Base-by-base conservation (phyloP, 1,140 invertebrate genomes). In the Periplaneta americana region DNA sequence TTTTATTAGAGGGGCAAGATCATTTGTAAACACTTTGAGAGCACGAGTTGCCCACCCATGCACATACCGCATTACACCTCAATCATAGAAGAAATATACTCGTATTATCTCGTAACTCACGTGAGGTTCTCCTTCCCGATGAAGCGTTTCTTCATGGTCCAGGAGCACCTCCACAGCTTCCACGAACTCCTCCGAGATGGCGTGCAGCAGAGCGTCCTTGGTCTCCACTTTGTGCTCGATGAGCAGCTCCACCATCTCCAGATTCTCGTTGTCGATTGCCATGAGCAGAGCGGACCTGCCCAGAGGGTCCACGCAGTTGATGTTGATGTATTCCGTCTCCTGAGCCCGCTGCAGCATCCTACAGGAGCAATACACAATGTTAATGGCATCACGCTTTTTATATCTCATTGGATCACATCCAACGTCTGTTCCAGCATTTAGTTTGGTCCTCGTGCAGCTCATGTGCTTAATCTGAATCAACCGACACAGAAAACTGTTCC, bases 241-340 rank as follows among this genome's bases (percentile, higher is more conserved):
- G 83, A 99, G 91, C 80, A 99, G 90, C 86, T 99, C 97, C 15
- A 99, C 97, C 98, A 99, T 99, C 89, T 99, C 98, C 82, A 99
- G 92, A 89, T 99, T 99, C 91, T 99, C 98, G 90, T 99, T 99
- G 90, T 99, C 98, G 84, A 99, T 99, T 82, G 98, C 97, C 96
- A 98, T 98, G 76, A 98, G 91, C 13, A 98, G 91, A 0, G 97
- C 97, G 77, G 95, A 96, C 84, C 97, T 90, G 48, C 96, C 98
- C 84, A 99, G 90, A 1, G 98, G 97, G 91, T 99, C 98, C 75
- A 98, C 96, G 89, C 98, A 99, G 90, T 99, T 99, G 85, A 99
- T 96, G 90, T 99, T 98, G 87, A 99, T 94, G 87, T 94, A 93
- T 0, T 93, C 92, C 22, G 94, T 94, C 85, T 96, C 95, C 82